phyloP scores from a whole-genome alignment of 2,888 invertebrate species.

The Liopterus haemorrhoidalis region DNA sequence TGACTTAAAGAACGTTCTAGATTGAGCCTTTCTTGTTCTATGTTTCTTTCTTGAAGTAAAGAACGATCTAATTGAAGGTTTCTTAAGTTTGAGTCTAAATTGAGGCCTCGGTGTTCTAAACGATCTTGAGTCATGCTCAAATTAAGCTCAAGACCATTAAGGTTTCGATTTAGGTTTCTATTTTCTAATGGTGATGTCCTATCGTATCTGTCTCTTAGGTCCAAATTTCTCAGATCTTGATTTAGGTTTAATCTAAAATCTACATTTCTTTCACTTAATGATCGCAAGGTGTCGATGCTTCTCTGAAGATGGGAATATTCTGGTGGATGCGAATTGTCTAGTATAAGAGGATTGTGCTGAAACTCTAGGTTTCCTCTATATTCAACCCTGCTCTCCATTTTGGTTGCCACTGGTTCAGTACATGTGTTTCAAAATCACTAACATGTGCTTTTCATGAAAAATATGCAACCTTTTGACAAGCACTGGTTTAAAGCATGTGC shows the following conservation, averaged over 20 bases:
- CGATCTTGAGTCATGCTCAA: constrained; percentile 37
- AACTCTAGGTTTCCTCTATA: constrained; percentile 46
- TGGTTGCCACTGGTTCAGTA: constrained; percentile 1
- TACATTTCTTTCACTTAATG: constrained; percentile 43
- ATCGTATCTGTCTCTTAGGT: constrained; percentile 27
- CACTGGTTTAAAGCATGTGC: constrained; percentile 7
- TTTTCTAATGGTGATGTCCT: constrained; percentile 11
- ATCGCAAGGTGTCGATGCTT: constrained; percentile 44
- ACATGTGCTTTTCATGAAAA: constrained; percentile 1
- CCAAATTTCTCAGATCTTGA: constrained; percentile 37
- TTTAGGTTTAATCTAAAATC: constrained; percentile 43
- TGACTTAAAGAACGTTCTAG: constrained; percentile 39
- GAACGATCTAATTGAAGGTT: constrained; percentile 7
- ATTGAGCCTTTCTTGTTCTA: constrained; percentile 31
- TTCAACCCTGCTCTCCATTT: constrained; percentile 46
- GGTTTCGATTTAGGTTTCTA: constrained; percentile 19
- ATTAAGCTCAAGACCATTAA: constrained; percentile 41
- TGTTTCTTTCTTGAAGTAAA: constrained; percentile 6
- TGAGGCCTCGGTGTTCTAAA: constrained; percentile 12
- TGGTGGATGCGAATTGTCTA: constrained; percentile 40
- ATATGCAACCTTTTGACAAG: constrained; percentile 7
- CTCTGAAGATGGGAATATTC: constrained; percentile 44
- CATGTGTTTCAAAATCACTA: too few species aligned
- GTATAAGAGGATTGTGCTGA: constrained; percentile 42
- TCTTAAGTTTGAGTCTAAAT: constrained; percentile 11